Evolutionary conservation across 2,113 vertebrate species (phyloP), one percentile per base, ranked within the genome.

Genomic region (Pluvialis apricaria): DNA sequence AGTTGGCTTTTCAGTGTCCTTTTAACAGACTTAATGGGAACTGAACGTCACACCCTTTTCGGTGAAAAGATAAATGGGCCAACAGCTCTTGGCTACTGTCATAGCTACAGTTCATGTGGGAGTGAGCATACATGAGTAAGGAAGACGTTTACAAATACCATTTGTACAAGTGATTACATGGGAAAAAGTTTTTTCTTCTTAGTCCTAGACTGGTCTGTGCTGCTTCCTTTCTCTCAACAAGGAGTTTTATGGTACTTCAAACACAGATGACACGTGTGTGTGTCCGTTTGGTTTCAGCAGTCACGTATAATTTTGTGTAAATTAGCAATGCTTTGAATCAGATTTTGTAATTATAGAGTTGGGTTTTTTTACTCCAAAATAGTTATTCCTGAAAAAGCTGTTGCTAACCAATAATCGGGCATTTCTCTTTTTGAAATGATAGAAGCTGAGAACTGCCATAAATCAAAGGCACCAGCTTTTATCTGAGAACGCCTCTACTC

Each of bases 381-480:
- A 42, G 29, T 82, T 79, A 71, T 68, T 79, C 29, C 38, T 69
- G 68, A 61, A 84, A 77, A 95, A 94, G 61, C 45, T 64, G 31
- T 75, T 88, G 51, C 51, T 95, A 94, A 55, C 64, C 64, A 91
- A 62, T 92, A 94, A 83, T 52, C 4, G 29, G n/a, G 10, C n/a
- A 54, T 83, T 93, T 76, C 55, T 91, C 55, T 93, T 92, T 88
- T 83, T 85, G 45, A 85, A 58, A 68, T 66, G 45, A 16, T n/a
- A 86, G 66, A 81, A 85, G 32, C 55, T 72, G 80, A 82, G 80
- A 93, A 81, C 70, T 71, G 42, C 66, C n/a, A 62, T 78, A 81
- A 81, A 94, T 94, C 79, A 92, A 66, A 86, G 34, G 34, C n/a
- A 83, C 70, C 64, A 69, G 52, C 47, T 91, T 86, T 95, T 97